A percentile compares a stretch with the other conserved stretches of the same genome.
phyloP scores from a whole-genome alignment of 2,113 vertebrate species.

The Noturus placidus region DNA sequence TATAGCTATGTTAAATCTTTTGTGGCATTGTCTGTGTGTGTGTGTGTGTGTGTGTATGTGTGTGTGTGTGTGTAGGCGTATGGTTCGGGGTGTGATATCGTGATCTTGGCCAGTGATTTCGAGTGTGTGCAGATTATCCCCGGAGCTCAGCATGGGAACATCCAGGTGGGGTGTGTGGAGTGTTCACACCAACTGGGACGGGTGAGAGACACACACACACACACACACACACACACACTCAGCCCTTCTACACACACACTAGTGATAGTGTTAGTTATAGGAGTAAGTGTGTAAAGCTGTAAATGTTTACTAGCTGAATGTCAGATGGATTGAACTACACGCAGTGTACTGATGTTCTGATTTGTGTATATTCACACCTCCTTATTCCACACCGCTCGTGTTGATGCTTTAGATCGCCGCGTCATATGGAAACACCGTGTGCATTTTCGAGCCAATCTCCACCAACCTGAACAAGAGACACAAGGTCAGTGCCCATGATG shows the following conservation, averaged over 20 bases:
- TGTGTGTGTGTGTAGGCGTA: slow-evolving; percentile 80
- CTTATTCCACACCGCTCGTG: not conserved
- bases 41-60: not conserved
- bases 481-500: slow-evolving; percentile 76
- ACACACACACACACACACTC: slow-evolving; percentile 21
- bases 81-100: slow-evolving; percentile 96
- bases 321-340: not conserved
- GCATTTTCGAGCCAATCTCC: slow-evolving; percentile 93
- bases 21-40: not conserved
- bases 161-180: slow-evolving; percentile 98
- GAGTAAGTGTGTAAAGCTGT: not conserved
- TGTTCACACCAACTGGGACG: slow-evolving; percentile 93
- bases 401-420: slow-evolving; percentile 87
- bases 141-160: slow-evolving; percentile 98
- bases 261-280: too few relatives aligned
- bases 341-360: too few relatives aligned
- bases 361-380: not conserved
- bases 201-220: slow-evolving; percentile 75
- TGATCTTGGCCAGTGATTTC: slow-evolving; percentile 94
- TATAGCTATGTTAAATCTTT: not conserved
- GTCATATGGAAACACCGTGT: slow-evolving; percentile 96
- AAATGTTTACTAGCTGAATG: not conserved
- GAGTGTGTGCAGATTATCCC: slow-evolving; percentile 99
- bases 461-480: slow-evolving; percentile 94
- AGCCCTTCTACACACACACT: not conserved